Evolutionary conservation across 2,797 vertebrate species (phyloP).

Genomic region (Garrulus glandarius): DNA sequence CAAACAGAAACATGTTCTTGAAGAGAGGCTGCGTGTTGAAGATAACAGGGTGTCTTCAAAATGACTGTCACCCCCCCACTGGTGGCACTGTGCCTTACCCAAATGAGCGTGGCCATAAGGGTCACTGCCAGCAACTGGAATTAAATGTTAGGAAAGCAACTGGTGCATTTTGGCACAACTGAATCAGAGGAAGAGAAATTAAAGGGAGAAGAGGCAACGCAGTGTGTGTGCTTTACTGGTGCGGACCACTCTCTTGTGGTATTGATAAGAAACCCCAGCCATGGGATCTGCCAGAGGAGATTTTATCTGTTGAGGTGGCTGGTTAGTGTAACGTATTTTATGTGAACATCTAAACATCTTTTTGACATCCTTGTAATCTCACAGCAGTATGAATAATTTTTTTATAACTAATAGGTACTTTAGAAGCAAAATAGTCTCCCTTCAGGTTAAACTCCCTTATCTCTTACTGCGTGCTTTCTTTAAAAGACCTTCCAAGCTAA

Average conservation of each 20-base stretch:
- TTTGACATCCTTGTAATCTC: background rate
- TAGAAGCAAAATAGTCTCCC: background rate
- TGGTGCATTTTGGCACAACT: background rate
- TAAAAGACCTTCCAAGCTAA: slow-evolving; percentile 58
- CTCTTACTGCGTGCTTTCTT: slow-evolving; percentile 23
- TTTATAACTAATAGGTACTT: background rate
- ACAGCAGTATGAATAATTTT: background rate
- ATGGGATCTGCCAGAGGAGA: background rate
- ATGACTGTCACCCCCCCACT: rapidly evolving
- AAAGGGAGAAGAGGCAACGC: background rate
- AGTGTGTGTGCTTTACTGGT: background rate
- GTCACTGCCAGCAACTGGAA: background rate
- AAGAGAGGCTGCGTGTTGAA: background rate
- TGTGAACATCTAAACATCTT: background rate
- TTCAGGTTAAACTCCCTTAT: slow-evolving; percentile 48
- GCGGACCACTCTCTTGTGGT: background rate
- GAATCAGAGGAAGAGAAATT: background rate
- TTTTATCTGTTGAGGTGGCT: background rate
- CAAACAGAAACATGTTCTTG: background rate
- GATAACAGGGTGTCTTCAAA: background rate
- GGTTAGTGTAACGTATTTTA: background rate
- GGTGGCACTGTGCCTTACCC: background rate
- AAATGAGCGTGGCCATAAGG: background rate
- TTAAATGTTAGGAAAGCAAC: background rate
- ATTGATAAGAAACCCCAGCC: background rate